A percentile compares a stretch with the other conserved stretches of the same genome.
These are phyloP conservation scores for Sturmia bella DNA, from an alignment of 2,888 invertebrate genomes.

Conservation along the genomic window DNA sequence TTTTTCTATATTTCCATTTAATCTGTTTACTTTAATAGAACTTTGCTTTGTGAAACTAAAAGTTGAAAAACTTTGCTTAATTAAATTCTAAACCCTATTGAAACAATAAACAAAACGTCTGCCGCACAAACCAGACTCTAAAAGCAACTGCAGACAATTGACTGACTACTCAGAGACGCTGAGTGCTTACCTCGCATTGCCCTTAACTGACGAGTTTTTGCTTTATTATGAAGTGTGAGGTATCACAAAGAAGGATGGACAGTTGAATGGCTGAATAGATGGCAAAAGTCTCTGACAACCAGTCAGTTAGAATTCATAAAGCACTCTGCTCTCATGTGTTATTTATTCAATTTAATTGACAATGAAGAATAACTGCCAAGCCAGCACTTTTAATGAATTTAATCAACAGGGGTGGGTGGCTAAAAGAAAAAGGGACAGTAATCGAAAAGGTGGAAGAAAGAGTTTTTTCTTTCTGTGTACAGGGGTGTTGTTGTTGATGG, in stretches of 20 bases:
- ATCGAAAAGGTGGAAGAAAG: not conserved
- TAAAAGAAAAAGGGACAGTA: slow-evolving; percentile 1
- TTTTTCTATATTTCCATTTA: too few relatives aligned
- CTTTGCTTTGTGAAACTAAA: not conserved
- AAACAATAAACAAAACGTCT: slow-evolving; percentile 21
- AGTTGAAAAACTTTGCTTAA: slow-evolving; percentile 3
- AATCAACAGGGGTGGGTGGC: slow-evolving; percentile 13
- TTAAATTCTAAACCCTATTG: too few relatives aligned
- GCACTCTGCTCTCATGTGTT: slow-evolving; percentile 39
- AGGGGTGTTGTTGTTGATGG: slow-evolving; percentile 8
- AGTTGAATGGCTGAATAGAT: not conserved
- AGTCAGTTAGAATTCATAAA: slow-evolving; percentile 24
- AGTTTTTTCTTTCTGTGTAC: not conserved
- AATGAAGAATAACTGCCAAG: slow-evolving; percentile 55
- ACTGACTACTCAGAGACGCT: not conserved
- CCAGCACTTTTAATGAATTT: slow-evolving; percentile 45
- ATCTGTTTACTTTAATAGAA: not conserved
- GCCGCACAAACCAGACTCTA: not conserved
- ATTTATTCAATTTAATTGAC: slow-evolving; percentile 61
- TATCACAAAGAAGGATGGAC: slow-evolving; percentile 28
- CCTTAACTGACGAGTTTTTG: slow-evolving; percentile 28
- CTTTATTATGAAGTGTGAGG: slow-evolving; percentile 19
- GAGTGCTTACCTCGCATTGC: slow-evolving; percentile 9
- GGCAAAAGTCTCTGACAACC: slow-evolving; percentile 19
- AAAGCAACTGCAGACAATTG: not conserved